These are phyloP conservation scores for Porites rus DNA, from an alignment of 92 coral and sea anemone species.

Conservation along the genomic window DNA sequence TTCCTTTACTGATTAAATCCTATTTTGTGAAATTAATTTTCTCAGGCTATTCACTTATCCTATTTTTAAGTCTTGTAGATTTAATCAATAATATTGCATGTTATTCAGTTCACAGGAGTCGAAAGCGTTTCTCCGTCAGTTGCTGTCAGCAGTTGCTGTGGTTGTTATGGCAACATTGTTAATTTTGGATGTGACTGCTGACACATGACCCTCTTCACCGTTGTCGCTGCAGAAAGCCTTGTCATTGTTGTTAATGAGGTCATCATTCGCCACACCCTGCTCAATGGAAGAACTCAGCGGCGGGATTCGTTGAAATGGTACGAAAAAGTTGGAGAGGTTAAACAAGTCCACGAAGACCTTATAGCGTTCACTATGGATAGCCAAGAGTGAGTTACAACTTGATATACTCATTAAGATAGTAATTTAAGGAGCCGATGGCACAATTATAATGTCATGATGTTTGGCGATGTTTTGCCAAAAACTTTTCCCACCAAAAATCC, in stretches of 20 bases:
- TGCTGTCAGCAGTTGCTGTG: not conserved
- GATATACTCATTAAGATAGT: no score
- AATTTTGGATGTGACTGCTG: slow-evolving; percentile 20
- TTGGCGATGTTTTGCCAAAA: no score
- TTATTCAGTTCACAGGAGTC: no score
- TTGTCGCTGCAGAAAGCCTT: slow-evolving; percentile 82
- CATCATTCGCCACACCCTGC: slow-evolving; percentile 61
- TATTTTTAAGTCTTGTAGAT: no score
- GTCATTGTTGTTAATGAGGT: slow-evolving; percentile 70
- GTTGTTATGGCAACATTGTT: not conserved
- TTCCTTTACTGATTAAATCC: no score
- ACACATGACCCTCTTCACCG: slow-evolving; percentile 66
- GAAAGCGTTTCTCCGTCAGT: no score
- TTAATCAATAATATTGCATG: no score
- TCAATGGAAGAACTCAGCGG: slow-evolving; percentile 87
- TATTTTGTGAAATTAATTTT: no score
- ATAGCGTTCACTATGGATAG: slow-evolving; percentile 81
- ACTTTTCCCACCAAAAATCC: no score
- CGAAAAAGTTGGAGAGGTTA: slow-evolving; percentile 87
- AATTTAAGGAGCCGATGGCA: no score
- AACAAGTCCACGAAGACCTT: slow-evolving; percentile 92
- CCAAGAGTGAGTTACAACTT: not conserved
- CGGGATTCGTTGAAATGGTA: slow-evolving; percentile 91
- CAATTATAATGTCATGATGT: no score
- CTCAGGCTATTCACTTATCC: no score